Base-by-base conservation (phyloP, 2,113 vertebrate genomes). In the Paraplagusia blochii region DNA sequence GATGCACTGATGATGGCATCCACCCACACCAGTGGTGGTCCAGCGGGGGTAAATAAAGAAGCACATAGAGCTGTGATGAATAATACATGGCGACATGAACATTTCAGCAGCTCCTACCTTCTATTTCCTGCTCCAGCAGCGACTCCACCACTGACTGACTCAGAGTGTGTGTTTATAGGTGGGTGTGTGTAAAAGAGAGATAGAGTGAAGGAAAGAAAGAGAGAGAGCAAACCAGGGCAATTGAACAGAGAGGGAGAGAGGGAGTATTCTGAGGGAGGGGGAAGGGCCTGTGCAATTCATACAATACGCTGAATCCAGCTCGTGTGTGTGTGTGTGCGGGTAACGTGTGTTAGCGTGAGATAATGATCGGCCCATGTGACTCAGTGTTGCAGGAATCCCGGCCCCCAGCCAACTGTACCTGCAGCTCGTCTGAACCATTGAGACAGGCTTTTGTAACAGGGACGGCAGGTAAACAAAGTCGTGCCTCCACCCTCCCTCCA, bases 341-440 rank as follows among this genome's bases (percentile, higher is more conserved):
- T 68, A 36, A 69, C 47, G 57, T 66, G 54, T 66, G 71, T 66
- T 40, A 58, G 63, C 3, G 10, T 2, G 22, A 77, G 83, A 86
- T 74, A 84, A 77, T 64, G 49, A 87, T 86, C 80, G 75, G 70
- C 63, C 83, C 58, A 74, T 72, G 75, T 91, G 89, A 88, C 82
- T 80, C 74, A 90, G 80, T 77, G 69, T 79, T 80, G 68, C 55
- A 86, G 67, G 87, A 89, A 91, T 89, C 74, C 87, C 49, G 81
- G 77, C 75, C 47, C 14, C 29, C 29, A 29, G 57, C 81, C 83
- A 84, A 69, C 53, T 74, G 78, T 87, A 90, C 88, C 86, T 90
- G 88, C 76, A 76, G 70, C 52, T 52, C 1, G 44, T 60, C 45
- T 73, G 47, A 53, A 52, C 76, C 75, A 79, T 63, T 67, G 35